Evolutionary conservation across 2,113 vertebrate genomes (phyloP).

Genomic region (Anhinga anhinga): DNA sequence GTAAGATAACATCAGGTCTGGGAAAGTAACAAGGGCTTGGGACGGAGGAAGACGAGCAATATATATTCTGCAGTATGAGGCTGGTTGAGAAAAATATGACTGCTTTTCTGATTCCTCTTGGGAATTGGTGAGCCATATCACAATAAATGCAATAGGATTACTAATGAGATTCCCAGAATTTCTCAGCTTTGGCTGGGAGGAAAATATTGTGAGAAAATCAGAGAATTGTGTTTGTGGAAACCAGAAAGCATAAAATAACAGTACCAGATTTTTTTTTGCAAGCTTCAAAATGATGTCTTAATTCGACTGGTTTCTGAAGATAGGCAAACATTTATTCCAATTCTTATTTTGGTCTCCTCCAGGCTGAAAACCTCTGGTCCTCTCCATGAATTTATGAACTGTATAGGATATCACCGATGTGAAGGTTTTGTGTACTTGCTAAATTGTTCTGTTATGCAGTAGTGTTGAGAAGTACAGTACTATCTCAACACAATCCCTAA

Average conservation of each 20-base stretch:
- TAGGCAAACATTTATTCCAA: not conserved
- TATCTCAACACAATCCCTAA: not conserved
- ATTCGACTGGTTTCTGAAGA: not conserved
- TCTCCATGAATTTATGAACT: not conserved
- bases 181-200: slow-evolving; percentile 18
- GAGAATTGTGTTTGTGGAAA: slow-evolving; percentile 36
- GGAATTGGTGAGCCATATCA: slow-evolving; percentile 27
- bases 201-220: slow-evolving; percentile 42
- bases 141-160: slow-evolving; percentile 37
- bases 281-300: not conserved
- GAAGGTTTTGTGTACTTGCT: not conserved
- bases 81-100: not conserved
- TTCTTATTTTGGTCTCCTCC: not conserved
- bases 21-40: not conserved
- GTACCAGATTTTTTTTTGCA: not conserved
- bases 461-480: not conserved
- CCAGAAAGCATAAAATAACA: slow-evolving; percentile 37
- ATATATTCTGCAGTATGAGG: not conserved
- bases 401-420: not conserved
- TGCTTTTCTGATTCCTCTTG: slow-evolving; percentile 31
- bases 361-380: not conserved
- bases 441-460: not conserved
- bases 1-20: slow-evolving; percentile 1
- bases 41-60: not conserved
- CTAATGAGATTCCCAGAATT: slow-evolving; percentile 53